Conservation (phyloP, 2,888 invertebrate species). For the Fragum sueziense region DNA sequence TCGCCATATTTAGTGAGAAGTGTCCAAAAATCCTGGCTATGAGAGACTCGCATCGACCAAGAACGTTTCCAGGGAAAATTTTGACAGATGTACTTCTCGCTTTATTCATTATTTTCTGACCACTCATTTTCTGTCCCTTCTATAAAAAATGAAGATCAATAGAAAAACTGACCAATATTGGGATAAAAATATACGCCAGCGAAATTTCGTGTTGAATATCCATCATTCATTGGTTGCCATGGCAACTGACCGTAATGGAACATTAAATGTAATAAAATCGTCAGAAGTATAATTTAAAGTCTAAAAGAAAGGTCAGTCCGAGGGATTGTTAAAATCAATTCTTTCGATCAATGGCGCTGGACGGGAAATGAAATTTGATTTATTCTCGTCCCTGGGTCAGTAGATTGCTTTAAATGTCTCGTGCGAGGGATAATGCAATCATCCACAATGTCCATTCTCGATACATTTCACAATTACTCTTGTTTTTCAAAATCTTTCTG, state of each 20-base stretch:
- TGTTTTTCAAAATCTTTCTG: conserved; percentile 61
- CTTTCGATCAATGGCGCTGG: conserved; percentile 50
- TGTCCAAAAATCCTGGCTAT: conserved; percentile 1
- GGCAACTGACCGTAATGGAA: conserved; percentile 64
- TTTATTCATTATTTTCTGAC: conserved; percentile 27
- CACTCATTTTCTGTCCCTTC: conserved; percentile 25
- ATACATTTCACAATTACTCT: conserved; percentile 62
- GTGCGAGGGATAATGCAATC: conserved; percentile 53
- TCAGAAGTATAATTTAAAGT: conserved; percentile 65
- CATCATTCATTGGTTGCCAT: conserved; percentile 62
- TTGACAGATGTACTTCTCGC: conserved; percentile 21
- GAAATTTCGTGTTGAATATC: conserved; percentile 65
- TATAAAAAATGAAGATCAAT: conserved; percentile 60
- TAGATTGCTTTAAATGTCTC: conserved; percentile 29
- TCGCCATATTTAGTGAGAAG: neutral
- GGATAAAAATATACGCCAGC: conserved; percentile 59
- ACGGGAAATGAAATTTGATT: conserved; percentile 60
- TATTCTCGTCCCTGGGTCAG: conserved; percentile 55
- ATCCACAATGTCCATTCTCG: conserved; percentile 43
- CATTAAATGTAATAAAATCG: conserved; percentile 68
- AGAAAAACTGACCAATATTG: conserved; percentile 61
- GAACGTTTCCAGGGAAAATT: conserved; percentile 16
- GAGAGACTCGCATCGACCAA: neutral
- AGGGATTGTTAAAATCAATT: conserved; percentile 63
- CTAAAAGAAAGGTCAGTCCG: conserved; percentile 62